Evolutionary conservation across 2,888 invertebrate genomes (phyloP), one percentile per base, ranked within the genome.

Genomic region (Synergus itoensis): DNA sequence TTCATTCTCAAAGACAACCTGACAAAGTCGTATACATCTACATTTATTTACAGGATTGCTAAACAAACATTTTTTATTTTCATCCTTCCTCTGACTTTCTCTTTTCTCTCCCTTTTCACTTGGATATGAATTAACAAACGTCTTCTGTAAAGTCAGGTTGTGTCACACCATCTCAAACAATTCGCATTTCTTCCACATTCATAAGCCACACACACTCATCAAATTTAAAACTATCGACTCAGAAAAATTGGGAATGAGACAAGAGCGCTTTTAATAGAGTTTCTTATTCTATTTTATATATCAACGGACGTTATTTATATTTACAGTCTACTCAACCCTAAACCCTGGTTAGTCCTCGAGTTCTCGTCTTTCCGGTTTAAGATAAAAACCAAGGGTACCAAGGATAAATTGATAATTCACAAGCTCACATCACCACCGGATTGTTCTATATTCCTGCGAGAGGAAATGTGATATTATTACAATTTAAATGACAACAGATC

Each of bases 341-440:
- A 91, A 92, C 92, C 92, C 92, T 92, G 92, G 90, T 92, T 91
- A 91, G 91, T 92, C 92, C 92, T 90, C 89, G 89, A 91, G 89
- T 90, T 88, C 87, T 84, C 87, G 41, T 41, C 53, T 69, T 69
- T 48, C 45, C 45, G 36, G 48, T 53, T 69, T 48, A n/a, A 45
- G 45, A 45, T 14, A 16, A 48, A n/a, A 69, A 69, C 45, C 67
- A 57, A 73, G 73, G 73, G n/a, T 53, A 53, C 16, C 64, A 64
- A 64, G 36, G 40, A 64, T 40, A 64, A 57, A 60, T 78, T 18
- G 67, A 40, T 64, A 40, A 64, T 64, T 64, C 36, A 40, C 64
- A 40, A 64, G 36, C 62, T 62, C 62, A 62, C 62, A 62, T 62
- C 62, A 62, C 62, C 1, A 28, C 12, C 62, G 28, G 28, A 62